A percentile compares a stretch with the other conserved stretches of the same genome.
Evolutionary conservation across 2,797 vertebrate species (phyloP).

Genomic region (Cetoscarus ocellatus): DNA sequence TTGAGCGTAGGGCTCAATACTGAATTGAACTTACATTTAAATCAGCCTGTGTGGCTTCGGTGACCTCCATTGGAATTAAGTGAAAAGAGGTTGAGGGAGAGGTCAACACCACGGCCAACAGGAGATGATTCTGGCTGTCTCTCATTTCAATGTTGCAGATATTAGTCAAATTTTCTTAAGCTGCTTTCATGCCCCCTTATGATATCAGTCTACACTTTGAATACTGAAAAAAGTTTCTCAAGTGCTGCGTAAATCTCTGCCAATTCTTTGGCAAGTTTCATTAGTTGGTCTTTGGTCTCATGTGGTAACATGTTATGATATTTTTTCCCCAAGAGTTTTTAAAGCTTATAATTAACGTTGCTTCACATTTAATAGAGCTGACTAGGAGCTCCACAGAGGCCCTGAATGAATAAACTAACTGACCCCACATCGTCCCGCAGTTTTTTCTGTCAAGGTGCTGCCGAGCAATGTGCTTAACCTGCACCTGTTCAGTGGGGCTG

Average conservation of each 20-base stretch:
- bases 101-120: conserved; percentile 58
- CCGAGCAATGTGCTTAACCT: conserved; percentile 64
- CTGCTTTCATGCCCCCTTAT: not conserved
- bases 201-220: not conserved
- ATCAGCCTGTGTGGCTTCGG: conserved; percentile 64
- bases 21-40: conserved; percentile 72
- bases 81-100: conserved; percentile 61
- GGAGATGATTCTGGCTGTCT: conserved; percentile 54
- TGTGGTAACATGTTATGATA: not conserved
- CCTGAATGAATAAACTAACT: conserved; percentile 40
- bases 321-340: not conserved
- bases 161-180: conserved; percentile 22
- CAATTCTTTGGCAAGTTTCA: not conserved
- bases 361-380: conserved; percentile 19
- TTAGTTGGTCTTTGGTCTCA: not conserved
- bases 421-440: conserved; percentile 44
- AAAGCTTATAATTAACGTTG: conserved; percentile 6
- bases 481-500: conserved; percentile 51
- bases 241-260: not conserved
- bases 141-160: conserved; percentile 56
- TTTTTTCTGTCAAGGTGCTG: conserved; percentile 63
- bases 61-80: conserved; percentile 78
- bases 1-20: conserved; percentile 60
- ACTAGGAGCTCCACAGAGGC: conserved; percentile 15
- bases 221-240: conserved; percentile 3